These are phyloP conservation scores for Acipenser ruthenus DNA, from an alignment of 2,797 vertebrate genomes.

Conservation along the genomic window DNA sequence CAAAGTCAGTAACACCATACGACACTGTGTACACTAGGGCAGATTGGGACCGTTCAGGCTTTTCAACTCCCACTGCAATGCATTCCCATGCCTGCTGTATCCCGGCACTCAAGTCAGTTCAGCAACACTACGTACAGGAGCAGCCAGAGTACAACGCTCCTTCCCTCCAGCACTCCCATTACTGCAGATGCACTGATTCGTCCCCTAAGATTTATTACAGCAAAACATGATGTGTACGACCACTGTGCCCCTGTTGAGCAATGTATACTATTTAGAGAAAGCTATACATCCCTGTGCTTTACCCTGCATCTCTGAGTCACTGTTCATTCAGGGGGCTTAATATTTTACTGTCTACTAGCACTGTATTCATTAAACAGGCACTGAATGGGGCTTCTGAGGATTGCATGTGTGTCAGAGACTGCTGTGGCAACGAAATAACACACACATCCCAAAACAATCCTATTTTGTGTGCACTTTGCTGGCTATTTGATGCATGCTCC, in stretches of 20 bases:
- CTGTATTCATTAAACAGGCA: not conserved
- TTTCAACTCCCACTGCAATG: too few species aligned
- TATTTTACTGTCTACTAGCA: not conserved
- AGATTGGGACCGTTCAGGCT: too few species aligned
- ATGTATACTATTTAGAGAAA: not conserved
- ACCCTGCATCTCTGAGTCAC: not conserved
- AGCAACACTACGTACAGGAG: not conserved
- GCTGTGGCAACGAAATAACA: too few species aligned
- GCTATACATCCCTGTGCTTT: not conserved
- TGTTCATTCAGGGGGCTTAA: not conserved
- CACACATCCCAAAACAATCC: too few species aligned
- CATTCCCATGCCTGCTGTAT: too few species aligned
- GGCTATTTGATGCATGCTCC: too few species aligned
- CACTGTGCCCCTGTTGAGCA: not conserved
- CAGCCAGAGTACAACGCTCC: not conserved
- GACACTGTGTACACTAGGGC: too few species aligned
- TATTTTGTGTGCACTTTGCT: too few species aligned
- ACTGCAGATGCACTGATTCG: not conserved
- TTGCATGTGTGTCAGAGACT: too few species aligned
- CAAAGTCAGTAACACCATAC: too few species aligned
- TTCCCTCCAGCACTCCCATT: not conserved
- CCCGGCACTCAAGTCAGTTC: not conserved
- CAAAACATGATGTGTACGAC: not conserved
- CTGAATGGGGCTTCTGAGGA: too few species aligned
- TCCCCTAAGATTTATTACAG: slow-evolving; percentile 1